Evolutionary conservation across 2,113 vertebrate species (phyloP).

Genomic region (Aspidoscelis tigris): DNA sequence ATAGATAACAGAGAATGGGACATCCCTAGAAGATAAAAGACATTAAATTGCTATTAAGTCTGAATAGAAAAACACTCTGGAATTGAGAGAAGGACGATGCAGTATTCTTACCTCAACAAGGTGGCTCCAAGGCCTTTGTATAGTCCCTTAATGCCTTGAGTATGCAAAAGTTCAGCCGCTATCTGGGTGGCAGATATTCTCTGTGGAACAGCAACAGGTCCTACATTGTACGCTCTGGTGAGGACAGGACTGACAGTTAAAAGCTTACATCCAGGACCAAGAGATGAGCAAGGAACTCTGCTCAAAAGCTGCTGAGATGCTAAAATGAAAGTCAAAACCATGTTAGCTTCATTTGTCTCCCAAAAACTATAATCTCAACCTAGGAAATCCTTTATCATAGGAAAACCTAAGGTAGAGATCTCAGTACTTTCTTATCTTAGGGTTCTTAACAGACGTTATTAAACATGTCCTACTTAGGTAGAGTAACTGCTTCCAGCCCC

Average conservation of each 20-base stretch:
- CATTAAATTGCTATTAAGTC: neutral
- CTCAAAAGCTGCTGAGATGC: constrained; percentile 79
- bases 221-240: constrained; percentile 79
- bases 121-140: constrained; percentile 90
- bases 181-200: constrained; percentile 82
- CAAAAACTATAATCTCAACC: constrained; percentile 1
- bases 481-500: neutral
- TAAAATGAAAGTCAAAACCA: constrained; percentile 46
- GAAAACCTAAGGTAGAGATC: neutral
- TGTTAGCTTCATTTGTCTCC: neutral
- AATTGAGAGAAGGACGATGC: neutral
- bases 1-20: constrained; percentile 88
- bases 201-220: constrained; percentile 58
- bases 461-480: too few relatives aligned
- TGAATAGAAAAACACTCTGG: neutral
- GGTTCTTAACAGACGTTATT: neutral
- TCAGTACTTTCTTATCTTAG: too few relatives aligned
- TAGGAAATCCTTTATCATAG: neutral
- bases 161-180: constrained; percentile 79
- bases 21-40: constrained; percentile 74
- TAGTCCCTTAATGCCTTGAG: constrained; percentile 85
- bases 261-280: constrained; percentile 75
- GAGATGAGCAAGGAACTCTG: constrained; percentile 18
- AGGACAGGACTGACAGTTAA: constrained; percentile 72
- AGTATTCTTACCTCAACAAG: constrained; percentile 81